These are phyloP conservation scores for Philereme vetulata DNA, from an alignment of 2,888 invertebrate species.

Conservation along the genomic window DNA sequence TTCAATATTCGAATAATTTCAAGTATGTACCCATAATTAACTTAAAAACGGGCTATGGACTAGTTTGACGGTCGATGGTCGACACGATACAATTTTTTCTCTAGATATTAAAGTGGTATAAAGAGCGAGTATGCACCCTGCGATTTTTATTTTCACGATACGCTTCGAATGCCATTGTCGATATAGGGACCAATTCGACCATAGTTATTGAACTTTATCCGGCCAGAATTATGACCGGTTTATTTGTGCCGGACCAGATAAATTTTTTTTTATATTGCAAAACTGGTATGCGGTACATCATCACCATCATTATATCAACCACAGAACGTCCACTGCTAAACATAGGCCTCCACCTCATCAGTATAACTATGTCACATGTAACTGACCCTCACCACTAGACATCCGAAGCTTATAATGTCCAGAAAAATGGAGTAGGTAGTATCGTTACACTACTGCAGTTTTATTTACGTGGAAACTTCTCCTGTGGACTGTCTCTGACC, in stretches of 20 bases:
- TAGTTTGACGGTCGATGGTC: constrained; percentile 56
- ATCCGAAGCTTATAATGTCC: no score
- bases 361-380: no score
- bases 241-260: not conserved
- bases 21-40: constrained; percentile 47
- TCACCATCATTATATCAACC: no score
- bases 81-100: constrained; percentile 60
- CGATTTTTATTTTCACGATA: constrained; percentile 74
- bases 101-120: constrained; percentile 72
- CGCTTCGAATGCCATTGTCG: constrained; percentile 59
- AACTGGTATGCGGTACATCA: no score
- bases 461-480: no score
- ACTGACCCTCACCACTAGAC: no score
- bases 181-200: not conserved
- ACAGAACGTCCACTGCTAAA: no score
- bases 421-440: no score
- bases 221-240: not conserved
- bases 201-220: not conserved
- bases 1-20: constrained; percentile 47
- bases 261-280: no score
- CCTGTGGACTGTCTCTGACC: no score
- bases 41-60: constrained; percentile 52
- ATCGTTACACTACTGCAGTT: no score
- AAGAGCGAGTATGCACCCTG: constrained; percentile 62
- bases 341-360: no score